Percentiles rank a stretch among this genome's conserved stretches.
Evolutionary conservation across 2,113 vertebrate genomes (phyloP).

Genomic region (Phalacrocorax pelagicus): DNA sequence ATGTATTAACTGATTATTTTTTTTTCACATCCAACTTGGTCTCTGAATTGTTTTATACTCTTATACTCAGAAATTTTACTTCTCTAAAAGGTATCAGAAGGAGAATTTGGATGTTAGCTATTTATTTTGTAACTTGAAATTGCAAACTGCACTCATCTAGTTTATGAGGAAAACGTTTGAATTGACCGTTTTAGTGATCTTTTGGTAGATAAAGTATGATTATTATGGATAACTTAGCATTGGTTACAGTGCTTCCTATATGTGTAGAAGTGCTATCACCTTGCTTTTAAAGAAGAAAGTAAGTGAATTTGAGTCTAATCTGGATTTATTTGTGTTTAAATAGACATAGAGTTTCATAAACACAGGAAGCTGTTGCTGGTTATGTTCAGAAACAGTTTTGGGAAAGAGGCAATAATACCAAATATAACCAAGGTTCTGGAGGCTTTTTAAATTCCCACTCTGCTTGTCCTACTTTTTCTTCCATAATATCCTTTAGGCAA

Average conservation of each 20-base stretch:
- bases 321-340: neutral
- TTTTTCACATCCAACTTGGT: neutral
- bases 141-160: neutral
- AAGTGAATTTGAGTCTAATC: neutral
- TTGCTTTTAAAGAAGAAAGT: neutral
- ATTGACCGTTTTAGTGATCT: neutral
- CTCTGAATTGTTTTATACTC: neutral
- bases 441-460: neutral
- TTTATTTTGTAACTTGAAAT: neutral
- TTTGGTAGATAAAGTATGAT: neutral
- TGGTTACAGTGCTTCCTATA: neutral
- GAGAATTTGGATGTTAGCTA: neutral
- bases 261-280: neutral
- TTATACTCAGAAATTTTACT: neutral
- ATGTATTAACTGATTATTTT: neutral
- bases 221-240: neutral
- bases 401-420: neutral
- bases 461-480: constrained; percentile 36
- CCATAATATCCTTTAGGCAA: constrained; percentile 25
- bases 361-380: neutral
- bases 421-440: neutral
- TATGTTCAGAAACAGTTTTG: neutral
- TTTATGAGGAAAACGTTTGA: neutral
- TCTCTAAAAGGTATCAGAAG: neutral
- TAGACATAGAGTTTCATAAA: neutral